phyloP scores from a whole-genome alignment of 2,113 vertebrate species.

The Stegostoma tigrinum region DNA sequence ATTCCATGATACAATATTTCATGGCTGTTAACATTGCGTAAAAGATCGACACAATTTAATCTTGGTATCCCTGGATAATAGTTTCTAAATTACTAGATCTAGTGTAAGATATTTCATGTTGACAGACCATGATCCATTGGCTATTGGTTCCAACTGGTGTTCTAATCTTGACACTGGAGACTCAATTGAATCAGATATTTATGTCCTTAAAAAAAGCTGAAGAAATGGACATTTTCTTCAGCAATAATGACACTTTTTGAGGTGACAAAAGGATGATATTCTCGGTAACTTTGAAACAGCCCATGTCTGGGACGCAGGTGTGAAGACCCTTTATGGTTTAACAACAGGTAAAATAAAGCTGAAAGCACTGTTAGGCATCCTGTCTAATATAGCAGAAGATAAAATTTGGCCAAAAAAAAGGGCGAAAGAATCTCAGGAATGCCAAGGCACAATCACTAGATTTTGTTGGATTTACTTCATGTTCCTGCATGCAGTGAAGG shows the following conservation, averaged over 20 bases:
- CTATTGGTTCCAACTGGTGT: background rate
- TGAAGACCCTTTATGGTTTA: too few relatives aligned
- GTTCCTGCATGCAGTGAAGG: too few relatives aligned
- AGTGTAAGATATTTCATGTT: background rate
- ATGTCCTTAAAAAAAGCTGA: background rate
- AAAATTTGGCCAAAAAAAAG: too few relatives aligned
- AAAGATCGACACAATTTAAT: background rate
- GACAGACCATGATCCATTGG: background rate
- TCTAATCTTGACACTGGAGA: background rate
- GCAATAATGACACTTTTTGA: background rate
- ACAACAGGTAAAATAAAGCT: too few relatives aligned
- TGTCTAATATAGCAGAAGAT: too few relatives aligned
- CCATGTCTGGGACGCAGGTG: too few relatives aligned
- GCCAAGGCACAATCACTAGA: too few relatives aligned
- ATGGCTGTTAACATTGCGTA: background rate
- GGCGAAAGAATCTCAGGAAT: too few relatives aligned
- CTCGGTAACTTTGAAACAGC: too few relatives aligned
- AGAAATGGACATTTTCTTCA: background rate
- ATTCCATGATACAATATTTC: background rate
- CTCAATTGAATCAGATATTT: background rate
- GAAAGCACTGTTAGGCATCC: too few relatives aligned
- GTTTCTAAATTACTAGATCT: background rate
- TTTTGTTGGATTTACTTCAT: too few relatives aligned
- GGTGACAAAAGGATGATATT: too few relatives aligned
- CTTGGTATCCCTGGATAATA: background rate